These are phyloP conservation scores for Chiloscyllium punctatum DNA, from an alignment of 2,797 vertebrate species.

Conservation along the genomic window DNA sequence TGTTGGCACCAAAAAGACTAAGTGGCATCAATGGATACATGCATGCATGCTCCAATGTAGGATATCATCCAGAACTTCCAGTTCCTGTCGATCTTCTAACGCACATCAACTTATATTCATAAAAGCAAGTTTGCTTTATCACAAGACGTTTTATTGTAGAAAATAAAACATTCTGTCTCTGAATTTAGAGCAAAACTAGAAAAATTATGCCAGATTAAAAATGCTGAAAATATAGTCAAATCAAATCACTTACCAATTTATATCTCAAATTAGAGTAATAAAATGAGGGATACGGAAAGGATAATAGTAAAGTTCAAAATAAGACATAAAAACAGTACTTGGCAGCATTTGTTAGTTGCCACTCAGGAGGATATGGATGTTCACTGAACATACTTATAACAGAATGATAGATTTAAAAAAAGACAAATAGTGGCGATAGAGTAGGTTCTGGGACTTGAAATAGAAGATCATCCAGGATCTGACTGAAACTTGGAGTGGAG, in stretches of 20 bases:
- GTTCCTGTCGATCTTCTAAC: background rate
- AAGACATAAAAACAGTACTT: background rate
- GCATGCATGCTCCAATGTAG: background rate
- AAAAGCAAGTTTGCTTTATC: background rate
- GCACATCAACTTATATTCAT: background rate
- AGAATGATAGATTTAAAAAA: background rate
- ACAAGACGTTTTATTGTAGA: background rate
- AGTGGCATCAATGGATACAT: background rate
- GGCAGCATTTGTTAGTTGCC: background rate
- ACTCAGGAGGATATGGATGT: background rate
- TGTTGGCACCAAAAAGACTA: background rate
- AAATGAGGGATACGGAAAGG: background rate
- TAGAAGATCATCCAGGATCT: background rate
- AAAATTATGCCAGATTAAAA: background rate
- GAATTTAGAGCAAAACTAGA: background rate
- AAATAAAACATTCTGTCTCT: background rate
- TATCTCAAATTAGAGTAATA: background rate
- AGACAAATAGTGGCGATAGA: background rate
- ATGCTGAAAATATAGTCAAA: background rate
- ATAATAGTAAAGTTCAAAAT: background rate
- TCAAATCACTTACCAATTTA: background rate
- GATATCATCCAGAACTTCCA: background rate
- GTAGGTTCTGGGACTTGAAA: background rate
- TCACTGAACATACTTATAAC: background rate
- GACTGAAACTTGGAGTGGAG: background rate